Conservation (phyloP, 2,113 vertebrate species). For the Octodon degus region DNA sequence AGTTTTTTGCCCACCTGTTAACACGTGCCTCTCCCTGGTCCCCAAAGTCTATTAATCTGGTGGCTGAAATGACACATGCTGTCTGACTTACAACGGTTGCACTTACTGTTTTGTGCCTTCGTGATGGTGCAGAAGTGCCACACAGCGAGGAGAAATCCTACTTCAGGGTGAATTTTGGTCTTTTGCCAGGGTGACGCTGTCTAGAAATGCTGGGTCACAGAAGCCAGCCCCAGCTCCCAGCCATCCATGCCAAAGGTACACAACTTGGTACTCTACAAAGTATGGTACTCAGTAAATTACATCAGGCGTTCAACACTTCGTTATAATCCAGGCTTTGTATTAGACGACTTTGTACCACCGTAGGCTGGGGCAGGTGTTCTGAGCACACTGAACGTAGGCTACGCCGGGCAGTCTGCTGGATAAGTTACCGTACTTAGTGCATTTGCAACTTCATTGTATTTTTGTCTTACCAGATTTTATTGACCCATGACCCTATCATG, state of each 20-base stretch:
- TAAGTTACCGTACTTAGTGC: background rate
- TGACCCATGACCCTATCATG: no score
- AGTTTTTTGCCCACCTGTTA: background rate
- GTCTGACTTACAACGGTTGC: background rate
- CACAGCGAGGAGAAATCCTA: no score
- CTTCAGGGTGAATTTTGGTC: background rate
- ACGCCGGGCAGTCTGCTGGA: rapidly evolving
- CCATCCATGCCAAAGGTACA: background rate
- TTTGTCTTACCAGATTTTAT: background rate
- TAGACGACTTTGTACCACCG: background rate
- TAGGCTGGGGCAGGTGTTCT: background rate
- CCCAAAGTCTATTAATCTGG: background rate
- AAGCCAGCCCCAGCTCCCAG: background rate
- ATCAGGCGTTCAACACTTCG: background rate
- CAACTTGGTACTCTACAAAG: background rate
- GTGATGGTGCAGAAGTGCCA: no score
- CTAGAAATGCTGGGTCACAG: background rate
- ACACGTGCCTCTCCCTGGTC: background rate
- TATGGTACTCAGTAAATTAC: no score
- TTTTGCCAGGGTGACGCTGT: background rate
- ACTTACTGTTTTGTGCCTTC: background rate
- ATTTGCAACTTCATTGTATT: background rate
- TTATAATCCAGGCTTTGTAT: background rate
- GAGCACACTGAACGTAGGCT: background rate
- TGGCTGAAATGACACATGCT: background rate